Evolutionary conservation across 2,888 invertebrate species (phyloP), one percentile per base, ranked within the genome.

Genomic region (Drosophila koepferae): DNA sequence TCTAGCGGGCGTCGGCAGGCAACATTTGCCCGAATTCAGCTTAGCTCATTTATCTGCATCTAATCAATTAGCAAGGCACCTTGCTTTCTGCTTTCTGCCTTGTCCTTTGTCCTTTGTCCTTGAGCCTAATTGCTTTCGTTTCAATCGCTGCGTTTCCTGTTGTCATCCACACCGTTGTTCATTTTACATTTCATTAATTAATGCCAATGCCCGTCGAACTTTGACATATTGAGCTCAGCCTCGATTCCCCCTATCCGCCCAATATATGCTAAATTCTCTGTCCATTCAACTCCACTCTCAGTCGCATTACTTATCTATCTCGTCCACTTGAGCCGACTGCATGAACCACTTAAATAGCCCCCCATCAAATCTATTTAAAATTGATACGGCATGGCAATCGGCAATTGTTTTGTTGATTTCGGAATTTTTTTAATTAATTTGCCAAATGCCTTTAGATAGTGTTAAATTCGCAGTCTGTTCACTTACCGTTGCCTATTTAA

Each of bases 111-210:
- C 20, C 20, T 7, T 14, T 36, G 53, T 72, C 76, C 68, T 72
- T 83, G 62, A 63, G 73, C 80, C 83, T 87, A 88, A 88, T 88
- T 90, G 86, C 89, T 80, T 77, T 73, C 69, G 62, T 74, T 79
- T 75, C 73, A 69, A 75, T 74, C 72, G 66, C 67, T 64, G 72
- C 77, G 72, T 64, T 86, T 82, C 85, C 80, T 73, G 78, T 74
- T 62, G 49, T 76, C 58, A 55, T 74, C 53, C 62, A 51, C 63
- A 62, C 64, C 77, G 71, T 54, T 74, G 81, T 83, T 83, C 81
- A 78, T 77, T 90, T 90, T 84, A 88, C 80, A 84, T 88, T 90
- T 81, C 89, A 90, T 89, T 89, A 89, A 89, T 89, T 90, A 90
- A 84, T 77, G 90, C 78, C 89, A 84, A 82, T 90, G 88, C 70